phyloP scores from a whole-genome alignment of 2,113 vertebrate genomes.

The Heliornis fulica region DNA sequence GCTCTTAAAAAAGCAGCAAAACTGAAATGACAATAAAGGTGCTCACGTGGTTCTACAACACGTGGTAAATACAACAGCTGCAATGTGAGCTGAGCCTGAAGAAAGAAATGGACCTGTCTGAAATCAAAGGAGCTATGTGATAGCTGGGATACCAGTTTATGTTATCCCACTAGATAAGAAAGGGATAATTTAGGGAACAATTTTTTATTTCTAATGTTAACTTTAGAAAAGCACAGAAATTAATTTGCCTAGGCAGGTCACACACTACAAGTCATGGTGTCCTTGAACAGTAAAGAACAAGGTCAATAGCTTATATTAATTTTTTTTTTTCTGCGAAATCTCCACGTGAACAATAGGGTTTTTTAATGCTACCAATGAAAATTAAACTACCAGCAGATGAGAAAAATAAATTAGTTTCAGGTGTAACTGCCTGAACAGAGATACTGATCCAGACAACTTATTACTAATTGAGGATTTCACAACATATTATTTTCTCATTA shows the following conservation, averaged over 20 bases:
- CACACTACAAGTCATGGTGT: not conserved
- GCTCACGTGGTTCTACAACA: not conserved
- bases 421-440: not conserved
- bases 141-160: not conserved
- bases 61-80: not conserved
- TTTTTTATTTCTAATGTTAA: not conserved
- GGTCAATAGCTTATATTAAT: not conserved
- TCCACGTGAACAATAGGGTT: not conserved
- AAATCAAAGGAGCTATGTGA: not conserved
- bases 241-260: not conserved
- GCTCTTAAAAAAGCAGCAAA: not conserved
- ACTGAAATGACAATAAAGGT: not conserved
- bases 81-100: not conserved
- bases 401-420: not conserved
- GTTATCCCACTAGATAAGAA: not conserved
- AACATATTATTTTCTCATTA: not conserved
- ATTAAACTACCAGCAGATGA: not conserved
- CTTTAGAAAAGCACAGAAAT: not conserved
- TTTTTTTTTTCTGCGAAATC: not conserved
- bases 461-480: not conserved
- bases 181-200: not conserved
- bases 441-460: not conserved
- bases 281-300: not conserved
- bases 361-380: not conserved
- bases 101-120: not conserved